phyloP scores from a whole-genome alignment of 2,113 vertebrate genomes.

The Turdus rufiventris region DNA sequence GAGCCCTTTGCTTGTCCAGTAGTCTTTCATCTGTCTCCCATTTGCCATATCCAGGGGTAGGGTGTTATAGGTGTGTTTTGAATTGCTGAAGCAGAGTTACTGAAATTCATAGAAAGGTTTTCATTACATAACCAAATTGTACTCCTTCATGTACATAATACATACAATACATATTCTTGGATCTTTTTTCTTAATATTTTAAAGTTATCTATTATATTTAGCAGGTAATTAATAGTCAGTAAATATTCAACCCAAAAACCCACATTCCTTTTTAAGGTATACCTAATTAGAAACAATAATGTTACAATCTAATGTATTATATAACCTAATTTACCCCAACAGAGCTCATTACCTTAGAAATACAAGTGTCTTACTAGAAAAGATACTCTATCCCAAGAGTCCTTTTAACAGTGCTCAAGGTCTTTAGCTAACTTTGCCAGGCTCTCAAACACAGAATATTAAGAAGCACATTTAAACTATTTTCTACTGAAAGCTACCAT shows the following conservation, averaged over 20 bases:
- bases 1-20: not conserved
- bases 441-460: not conserved
- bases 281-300: not conserved
- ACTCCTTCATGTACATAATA: not conserved
- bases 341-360: not conserved
- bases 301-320: not conserved
- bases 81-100: not conserved
- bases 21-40: not conserved
- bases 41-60: rapidly evolving
- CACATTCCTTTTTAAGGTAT: not conserved
- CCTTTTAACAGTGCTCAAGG: not conserved
- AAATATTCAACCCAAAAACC: not conserved
- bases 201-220: not conserved
- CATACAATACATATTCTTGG: not conserved
- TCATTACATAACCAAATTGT: not conserved
- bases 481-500: not conserved
- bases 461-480: not conserved
- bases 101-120: not conserved
- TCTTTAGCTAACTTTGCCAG: not conserved
- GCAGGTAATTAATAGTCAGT: not conserved
- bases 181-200: not conserved
- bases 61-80: rapidly evolving
- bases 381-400: not conserved
- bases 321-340: not conserved
- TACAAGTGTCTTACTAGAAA: not conserved